These are phyloP conservation scores for Torymus texanus DNA, from an alignment of 2,888 invertebrate genomes.

Conservation along the genomic window DNA sequence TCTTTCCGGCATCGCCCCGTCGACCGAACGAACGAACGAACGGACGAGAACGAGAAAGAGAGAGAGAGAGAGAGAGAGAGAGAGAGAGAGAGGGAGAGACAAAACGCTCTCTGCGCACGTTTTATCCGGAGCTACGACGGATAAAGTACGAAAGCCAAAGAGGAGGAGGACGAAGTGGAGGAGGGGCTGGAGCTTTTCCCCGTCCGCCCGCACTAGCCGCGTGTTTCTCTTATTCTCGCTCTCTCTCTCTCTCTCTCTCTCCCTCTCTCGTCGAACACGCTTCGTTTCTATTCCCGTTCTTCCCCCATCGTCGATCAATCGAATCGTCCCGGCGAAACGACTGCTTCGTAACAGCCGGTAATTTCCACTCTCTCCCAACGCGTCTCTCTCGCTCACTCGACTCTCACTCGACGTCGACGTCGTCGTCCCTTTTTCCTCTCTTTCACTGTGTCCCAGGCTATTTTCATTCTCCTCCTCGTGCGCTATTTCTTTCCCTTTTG, in stretches of 20 bases:
- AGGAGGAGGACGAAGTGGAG: conserved; percentile 7
- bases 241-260: conserved; percentile 6
- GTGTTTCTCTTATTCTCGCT: not conserved
- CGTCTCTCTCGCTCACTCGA: conserved; percentile 31
- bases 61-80: too few relatives aligned
- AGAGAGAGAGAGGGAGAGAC: not conserved
- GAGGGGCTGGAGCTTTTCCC: too few relatives aligned
- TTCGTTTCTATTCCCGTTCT: conserved; percentile 48
- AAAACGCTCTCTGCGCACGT: not conserved
- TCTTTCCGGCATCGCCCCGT: conserved; percentile 6
- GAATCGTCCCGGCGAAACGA: conserved; percentile 51
- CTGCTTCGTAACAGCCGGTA: conserved; percentile 53
- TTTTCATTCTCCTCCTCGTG: conserved; percentile 10
- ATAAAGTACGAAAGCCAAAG: conserved; percentile 37
- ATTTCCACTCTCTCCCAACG: conserved; percentile 49
- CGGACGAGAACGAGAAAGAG: too few relatives aligned
- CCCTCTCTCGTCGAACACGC: conserved; percentile 23
- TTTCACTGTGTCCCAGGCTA: conserved; percentile 16
- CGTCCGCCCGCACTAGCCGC: too few relatives aligned
- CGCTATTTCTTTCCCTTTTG: conserved; percentile 19
- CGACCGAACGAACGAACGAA: too few relatives aligned
- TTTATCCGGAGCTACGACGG: not conserved
- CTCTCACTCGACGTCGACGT: not conserved
- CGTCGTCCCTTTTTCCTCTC: conserved; percentile 2
- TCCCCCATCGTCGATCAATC: conserved; percentile 55